A percentile compares a stretch with the other conserved stretches of the same genome.
These are phyloP conservation scores for Rhaphigaster nebulosa DNA, from an alignment of 2,888 invertebrate species.

Conservation along the genomic window DNA sequence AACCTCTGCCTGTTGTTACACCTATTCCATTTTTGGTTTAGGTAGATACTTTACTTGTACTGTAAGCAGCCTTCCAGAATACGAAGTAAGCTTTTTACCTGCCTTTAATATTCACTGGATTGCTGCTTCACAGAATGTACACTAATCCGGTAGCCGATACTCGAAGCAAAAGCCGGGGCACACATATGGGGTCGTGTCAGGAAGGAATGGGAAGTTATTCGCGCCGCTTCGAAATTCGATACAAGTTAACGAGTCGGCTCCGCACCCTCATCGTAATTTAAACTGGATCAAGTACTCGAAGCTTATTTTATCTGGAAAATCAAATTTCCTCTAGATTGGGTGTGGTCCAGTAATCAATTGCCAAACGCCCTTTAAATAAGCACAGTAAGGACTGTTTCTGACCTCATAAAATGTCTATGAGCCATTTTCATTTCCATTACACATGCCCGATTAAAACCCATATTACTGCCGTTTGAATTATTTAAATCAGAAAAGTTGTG, in stretches of 20 bases:
- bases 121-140: not conserved
- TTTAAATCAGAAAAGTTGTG: not conserved
- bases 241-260: conserved; percentile 11
- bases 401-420: too few relatives aligned
- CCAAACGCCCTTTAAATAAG: not conserved
- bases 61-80: too few relatives aligned
- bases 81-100: too few relatives aligned
- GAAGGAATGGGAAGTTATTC: conserved; percentile 39
- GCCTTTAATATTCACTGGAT: not conserved
- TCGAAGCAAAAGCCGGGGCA: not conserved
- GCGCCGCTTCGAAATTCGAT: conserved; percentile 3
- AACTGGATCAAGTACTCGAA: not conserved
- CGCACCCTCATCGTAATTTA: not conserved
- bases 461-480: not conserved
- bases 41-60: too few relatives aligned
- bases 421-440: too few relatives aligned
- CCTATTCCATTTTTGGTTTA: too few relatives aligned
- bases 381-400: not conserved
- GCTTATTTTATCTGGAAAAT: not conserved
- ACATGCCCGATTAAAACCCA: too few relatives aligned
- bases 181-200: not conserved
- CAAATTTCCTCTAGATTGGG: conserved; percentile 21
- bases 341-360: not conserved
- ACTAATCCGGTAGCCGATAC: not conserved
- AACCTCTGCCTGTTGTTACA: too few relatives aligned